Conservation (phyloP, 1,140 invertebrate species). For the Drosophila neocordata region DNA sequence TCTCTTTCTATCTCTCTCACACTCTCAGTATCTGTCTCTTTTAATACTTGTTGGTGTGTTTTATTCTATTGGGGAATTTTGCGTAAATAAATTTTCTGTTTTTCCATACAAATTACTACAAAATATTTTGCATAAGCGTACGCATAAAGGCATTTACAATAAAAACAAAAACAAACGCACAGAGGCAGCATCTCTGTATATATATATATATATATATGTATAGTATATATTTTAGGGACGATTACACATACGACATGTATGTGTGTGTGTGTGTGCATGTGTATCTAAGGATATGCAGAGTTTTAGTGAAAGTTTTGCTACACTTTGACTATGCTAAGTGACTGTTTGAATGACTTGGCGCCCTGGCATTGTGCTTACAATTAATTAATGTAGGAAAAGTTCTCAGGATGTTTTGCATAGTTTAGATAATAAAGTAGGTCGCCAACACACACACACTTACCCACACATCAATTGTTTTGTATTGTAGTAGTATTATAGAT, state of each 20-base stretch:
- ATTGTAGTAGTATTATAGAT: constrained; percentile 27
- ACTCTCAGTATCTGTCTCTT: background rate
- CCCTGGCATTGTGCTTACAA: constrained; percentile 38
- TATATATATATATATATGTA: background rate
- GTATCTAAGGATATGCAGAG: constrained; percentile 16
- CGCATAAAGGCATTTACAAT: constrained; percentile 72
- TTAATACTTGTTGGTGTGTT: background rate
- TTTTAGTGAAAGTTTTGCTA: constrained; percentile 59
- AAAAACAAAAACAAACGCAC: constrained; percentile 60
- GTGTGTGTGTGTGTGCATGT: background rate
- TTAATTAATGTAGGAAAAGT: constrained; percentile 48
- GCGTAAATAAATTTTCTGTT: constrained; percentile 66
- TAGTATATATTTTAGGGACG: constrained; percentile 47
- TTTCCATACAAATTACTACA: constrained; percentile 72
- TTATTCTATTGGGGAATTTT: constrained; percentile 46
- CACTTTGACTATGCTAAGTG: constrained; percentile 64
- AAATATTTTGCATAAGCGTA: constrained; percentile 75
- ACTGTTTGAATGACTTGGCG: constrained; percentile 69
- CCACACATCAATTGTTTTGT: background rate
- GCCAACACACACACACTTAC: constrained; percentile 6
- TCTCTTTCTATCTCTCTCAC: background rate
- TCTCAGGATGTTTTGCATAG: constrained; percentile 53
- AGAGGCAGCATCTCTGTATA: background rate
- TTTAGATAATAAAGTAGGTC: constrained; percentile 53
- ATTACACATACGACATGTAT: constrained; percentile 66